Percentiles rank a stretch among this genome's conserved stretches.
Evolutionary conservation across 23 tunicate species (phyloP).

Genomic region (Botrylloides violaceus): DNA sequence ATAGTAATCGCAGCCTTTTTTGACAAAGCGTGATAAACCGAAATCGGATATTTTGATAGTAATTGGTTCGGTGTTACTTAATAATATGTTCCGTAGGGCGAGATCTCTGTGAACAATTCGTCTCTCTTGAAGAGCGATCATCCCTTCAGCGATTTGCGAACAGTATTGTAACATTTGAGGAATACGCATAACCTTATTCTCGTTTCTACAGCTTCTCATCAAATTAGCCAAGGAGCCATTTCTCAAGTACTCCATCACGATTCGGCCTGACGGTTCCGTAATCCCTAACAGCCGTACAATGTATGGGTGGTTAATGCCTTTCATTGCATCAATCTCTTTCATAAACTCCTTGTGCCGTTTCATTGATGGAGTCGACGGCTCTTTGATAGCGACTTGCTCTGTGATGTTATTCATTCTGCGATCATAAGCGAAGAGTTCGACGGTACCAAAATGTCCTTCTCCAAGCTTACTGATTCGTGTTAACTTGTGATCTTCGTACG

Average conservation of each 20-base stretch:
- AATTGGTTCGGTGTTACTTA: constrained; percentile 26
- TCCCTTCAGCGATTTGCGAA: constrained; percentile 81
- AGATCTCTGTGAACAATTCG: constrained; percentile 72
- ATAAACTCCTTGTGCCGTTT: constrained; percentile 33
- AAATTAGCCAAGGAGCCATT: constrained; percentile 33
- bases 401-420: constrained; percentile 6
- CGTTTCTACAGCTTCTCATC: constrained; percentile 11
- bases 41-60: constrained; percentile 82
- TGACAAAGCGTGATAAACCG: constrained; percentile 60
- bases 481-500: constrained; percentile 51
- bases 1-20: constrained; percentile 45
- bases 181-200: background rate
- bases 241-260: constrained; percentile 74
- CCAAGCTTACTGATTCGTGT: constrained; percentile 38
- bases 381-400: constrained; percentile 54
- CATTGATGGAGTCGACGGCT: constrained; percentile 21
- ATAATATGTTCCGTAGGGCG: constrained; percentile 70
- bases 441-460: constrained; percentile 67
- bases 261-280: constrained; percentile 40
- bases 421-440: constrained; percentile 59
- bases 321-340: constrained; percentile 84
- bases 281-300: constrained; percentile 53
- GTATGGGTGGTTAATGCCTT: constrained; percentile 39
- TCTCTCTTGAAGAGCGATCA: constrained; percentile 57
- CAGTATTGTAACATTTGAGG: constrained; percentile 26